These are phyloP conservation scores for Blastobasis lacticolella DNA, from an alignment of 2,888 invertebrate species.

Conservation along the genomic window DNA sequence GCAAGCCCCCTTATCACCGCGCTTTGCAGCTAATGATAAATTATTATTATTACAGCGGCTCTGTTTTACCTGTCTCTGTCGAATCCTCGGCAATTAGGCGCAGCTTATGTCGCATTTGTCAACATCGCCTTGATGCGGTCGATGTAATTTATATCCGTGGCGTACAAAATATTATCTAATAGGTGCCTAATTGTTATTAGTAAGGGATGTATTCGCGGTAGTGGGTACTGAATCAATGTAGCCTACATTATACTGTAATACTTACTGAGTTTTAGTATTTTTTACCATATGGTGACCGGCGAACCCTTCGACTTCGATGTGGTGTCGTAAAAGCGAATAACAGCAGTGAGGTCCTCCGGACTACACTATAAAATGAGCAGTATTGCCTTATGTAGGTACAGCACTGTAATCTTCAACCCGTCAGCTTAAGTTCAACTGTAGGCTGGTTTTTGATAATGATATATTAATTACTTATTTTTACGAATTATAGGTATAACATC, in stretches of 20 bases:
- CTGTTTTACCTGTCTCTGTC: conserved; percentile 19
- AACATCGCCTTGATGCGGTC: not conserved
- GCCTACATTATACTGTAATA: not conserved
- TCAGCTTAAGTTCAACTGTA: no score
- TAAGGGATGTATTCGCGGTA: not conserved
- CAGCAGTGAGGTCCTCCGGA: no score
- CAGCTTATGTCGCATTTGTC: not conserved
- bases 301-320: no score
- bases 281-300: no score
- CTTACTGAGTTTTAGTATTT: no score
- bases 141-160: not conserved
- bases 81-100: not conserved
- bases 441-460: no score
- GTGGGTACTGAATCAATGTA: not conserved
- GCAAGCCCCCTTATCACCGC: conserved; percentile 45
- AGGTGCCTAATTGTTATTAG: not conserved
- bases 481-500: no score
- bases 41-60: conserved; percentile 40
- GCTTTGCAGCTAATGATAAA: conserved; percentile 53
- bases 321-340: no score
- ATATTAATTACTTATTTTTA: no score
- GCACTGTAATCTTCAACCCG: no score
- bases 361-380: no score
- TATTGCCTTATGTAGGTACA: no score
- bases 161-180: not conserved